phyloP scores from a whole-genome alignment of 1,140 invertebrate genomes.

The Bradynema listronoti region DNA sequence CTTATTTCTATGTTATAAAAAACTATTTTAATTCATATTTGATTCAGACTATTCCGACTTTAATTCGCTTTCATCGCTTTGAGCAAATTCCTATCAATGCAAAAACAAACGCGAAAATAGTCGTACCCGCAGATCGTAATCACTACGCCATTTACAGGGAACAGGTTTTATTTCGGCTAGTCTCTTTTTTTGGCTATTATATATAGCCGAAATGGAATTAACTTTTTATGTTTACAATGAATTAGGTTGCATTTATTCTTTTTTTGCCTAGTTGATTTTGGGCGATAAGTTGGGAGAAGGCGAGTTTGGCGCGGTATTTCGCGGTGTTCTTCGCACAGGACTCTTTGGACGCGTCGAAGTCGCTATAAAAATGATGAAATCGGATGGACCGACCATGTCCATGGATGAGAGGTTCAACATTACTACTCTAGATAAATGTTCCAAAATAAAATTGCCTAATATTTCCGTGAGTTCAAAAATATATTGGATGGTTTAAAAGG shows the following conservation, averaged over 20 bases:
- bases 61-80: slow-evolving; percentile 6
- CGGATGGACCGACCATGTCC: background rate
- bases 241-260: no score
- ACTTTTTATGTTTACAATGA: no score
- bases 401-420: slow-evolving; percentile 6
- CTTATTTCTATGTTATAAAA: background rate
- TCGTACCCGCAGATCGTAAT: no score
- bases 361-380: slow-evolving; percentile 27
- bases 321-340: slow-evolving; percentile 6
- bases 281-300: slow-evolving; percentile 24
- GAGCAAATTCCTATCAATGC: slow-evolving; percentile 4
- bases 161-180: background rate
- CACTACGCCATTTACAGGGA: no score
- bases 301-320: slow-evolving; percentile 20
- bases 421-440: background rate
- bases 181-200: background rate
- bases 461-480: background rate
- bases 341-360: slow-evolving; percentile 6
- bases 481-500: background rate
- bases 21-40: background rate
- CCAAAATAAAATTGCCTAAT: background rate
- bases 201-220: background rate
- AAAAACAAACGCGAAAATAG: background rate
- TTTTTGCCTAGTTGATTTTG: slow-evolving; percentile 13
- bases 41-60: background rate